These are phyloP conservation scores for Macheiramphus alcinus DNA, from an alignment of 2,113 vertebrate genomes.

Conservation along the genomic window DNA sequence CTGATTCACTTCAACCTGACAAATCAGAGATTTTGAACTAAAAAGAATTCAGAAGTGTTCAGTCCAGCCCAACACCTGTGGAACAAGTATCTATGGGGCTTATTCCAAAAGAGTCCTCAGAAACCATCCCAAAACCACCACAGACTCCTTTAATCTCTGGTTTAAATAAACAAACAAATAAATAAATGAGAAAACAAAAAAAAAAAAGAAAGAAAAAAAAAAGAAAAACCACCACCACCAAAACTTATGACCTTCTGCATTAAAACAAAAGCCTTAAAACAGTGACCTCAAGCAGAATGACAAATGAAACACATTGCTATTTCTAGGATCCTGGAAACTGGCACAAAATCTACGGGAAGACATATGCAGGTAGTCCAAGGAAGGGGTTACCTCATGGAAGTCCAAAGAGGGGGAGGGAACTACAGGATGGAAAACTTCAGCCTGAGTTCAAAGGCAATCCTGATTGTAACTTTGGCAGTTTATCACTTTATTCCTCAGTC, in stretches of 20 bases:
- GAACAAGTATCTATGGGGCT: not conserved
- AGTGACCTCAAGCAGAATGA: not conserved
- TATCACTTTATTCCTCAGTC: not conserved
- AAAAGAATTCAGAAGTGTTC: not conserved
- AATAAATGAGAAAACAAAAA: no score
- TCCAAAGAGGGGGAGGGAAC: not conserved
- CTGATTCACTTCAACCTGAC: not conserved
- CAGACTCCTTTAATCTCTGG: not conserved
- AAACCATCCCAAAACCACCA: not conserved
- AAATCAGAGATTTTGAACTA: not conserved
- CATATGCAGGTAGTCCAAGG: accelerated
- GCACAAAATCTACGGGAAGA: not conserved
- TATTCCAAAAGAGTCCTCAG: not conserved
- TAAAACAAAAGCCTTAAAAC: not conserved
- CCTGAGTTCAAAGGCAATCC: not conserved
- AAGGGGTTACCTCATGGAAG: not conserved
- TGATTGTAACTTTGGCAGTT: not conserved
- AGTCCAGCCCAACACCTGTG: not conserved
- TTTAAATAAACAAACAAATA: not conserved
- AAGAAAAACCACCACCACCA: not conserved
- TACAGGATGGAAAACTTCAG: not conserved
- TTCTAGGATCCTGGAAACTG: not conserved
- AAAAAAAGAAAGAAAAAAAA: not conserved
- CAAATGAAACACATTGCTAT: not conserved
- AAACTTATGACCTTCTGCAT: not conserved